Base-by-base conservation (phyloP, 2,113 vertebrate species). In the Aleadryas rufinucha region DNA sequence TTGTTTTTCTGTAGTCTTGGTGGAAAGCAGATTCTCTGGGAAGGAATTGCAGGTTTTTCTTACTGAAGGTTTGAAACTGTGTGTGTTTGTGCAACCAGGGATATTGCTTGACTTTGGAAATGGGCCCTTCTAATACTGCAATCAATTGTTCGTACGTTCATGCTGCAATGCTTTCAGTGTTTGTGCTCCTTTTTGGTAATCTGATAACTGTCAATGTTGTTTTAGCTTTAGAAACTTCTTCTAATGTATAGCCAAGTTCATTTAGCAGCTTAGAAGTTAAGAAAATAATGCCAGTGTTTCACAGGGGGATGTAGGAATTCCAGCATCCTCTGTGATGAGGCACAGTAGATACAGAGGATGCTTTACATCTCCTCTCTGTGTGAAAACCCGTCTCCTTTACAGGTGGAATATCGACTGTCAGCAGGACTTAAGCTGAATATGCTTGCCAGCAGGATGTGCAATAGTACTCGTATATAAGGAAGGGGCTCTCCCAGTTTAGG, bases 71-170 rank as follows among this genome's bases (percentile, higher is more conserved):
- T 74, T n/a, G 44, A 20, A 85, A 37, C 30, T 8, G 3, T 11
- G 12, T 37, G 8, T 89, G 39, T 50, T 71, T 74, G 30, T 39
- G 65, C 65, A 69, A 6, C 31, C 26, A 10, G 44, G 13, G 77
- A 28, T 59, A 39, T 41, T 49, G 14, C 66, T 60, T 37, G 50
- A 37, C 60, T 89, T 91, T 44, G 60, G 76, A 44, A 79, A 54
- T n/a, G 23, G 20, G 30, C 64, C 65, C 54, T 90, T 90, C n/a
- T 56, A n/a, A 23, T 52, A 21, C 66, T 26, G 21, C n/a, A n/a
- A 0, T 72, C 1, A 6, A 10, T 63, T 59, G 42, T 52, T 85
- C 0, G 0, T 69, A 16, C 10, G 14, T 33, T 11, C 7, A 15
- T 0, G 0, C 4, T 33, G 11, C 7, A 19, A 0, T 16, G 19